A percentile compares a stretch with the other conserved stretches of the same genome.
phyloP scores from a whole-genome alignment of 1,140 invertebrate genomes.

The Lepidurus apus region DNA sequence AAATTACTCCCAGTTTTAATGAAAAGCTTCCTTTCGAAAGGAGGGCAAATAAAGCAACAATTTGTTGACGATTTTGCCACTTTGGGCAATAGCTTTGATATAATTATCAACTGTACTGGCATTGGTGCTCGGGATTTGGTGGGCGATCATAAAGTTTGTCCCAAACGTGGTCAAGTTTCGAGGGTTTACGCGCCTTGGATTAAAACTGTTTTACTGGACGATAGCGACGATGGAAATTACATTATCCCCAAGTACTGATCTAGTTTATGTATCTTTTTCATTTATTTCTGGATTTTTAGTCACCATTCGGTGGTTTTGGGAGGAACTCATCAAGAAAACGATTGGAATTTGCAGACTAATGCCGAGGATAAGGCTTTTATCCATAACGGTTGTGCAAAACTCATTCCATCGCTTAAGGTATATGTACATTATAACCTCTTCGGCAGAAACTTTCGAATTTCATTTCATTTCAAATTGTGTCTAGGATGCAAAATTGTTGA shows the following conservation, averaged over 20 bases:
- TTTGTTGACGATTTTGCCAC: constrained; percentile 52
- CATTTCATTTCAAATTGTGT: neutral
- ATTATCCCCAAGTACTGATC: constrained; percentile 65
- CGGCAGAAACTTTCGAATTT: constrained; percentile 23
- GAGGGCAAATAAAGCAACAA: constrained; percentile 51
- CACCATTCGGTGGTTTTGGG: constrained; percentile 62
- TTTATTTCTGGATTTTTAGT: constrained; percentile 43
- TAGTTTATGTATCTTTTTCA: neutral
- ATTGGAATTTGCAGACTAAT: constrained; percentile 54
- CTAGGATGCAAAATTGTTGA: constrained; percentile 50
- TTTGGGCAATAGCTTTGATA: constrained; percentile 52
- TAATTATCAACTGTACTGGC: constrained; percentile 69
- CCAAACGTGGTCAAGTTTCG: constrained; percentile 65
- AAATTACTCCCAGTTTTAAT: constrained; percentile 57
- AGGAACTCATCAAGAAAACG: constrained; percentile 61
- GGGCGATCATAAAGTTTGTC: constrained; percentile 52
- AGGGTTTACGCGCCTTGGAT: constrained; percentile 60
- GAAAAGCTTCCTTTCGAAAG: constrained; percentile 51
- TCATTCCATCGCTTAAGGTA: constrained; percentile 60
- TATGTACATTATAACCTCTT: neutral
- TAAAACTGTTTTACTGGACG: constrained; percentile 51
- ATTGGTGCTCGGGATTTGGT: constrained; percentile 54
- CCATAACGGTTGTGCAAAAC: constrained; percentile 52
- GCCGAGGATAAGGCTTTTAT: constrained; percentile 58
- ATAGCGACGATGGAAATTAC: constrained; percentile 57